Conservation (phyloP, 92 coral and sea anemone genomes). For the Palythoa grandis region DNA sequence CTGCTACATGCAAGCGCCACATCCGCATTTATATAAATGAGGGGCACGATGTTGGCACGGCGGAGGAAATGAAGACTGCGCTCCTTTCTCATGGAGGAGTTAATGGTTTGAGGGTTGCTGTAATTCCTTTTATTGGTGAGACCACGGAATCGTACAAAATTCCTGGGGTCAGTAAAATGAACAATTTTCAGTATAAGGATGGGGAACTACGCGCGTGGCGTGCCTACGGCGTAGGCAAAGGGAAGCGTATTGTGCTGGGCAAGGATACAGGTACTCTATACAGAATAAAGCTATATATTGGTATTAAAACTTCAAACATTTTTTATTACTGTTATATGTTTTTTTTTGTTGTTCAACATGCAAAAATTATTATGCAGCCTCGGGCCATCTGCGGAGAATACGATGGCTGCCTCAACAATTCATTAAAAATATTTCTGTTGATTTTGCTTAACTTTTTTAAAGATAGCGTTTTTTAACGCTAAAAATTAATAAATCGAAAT, state of each 20-base stretch:
- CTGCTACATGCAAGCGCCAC: constrained; percentile 57
- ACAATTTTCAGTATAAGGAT: constrained; percentile 31
- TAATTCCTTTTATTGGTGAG: constrained; percentile 15
- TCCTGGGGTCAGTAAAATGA: constrained; percentile 33
- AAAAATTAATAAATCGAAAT: too few species aligned
- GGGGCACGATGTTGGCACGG: constrained; percentile 53
- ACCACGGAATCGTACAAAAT: constrained; percentile 16
- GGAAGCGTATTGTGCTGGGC: constrained; percentile 18
- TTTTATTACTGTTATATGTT: too few species aligned
- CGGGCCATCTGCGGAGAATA: not conserved
- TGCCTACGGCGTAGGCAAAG: constrained; percentile 37
- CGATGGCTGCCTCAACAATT: not conserved
- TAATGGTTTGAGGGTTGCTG: constrained; percentile 36
- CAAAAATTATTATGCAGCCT: too few species aligned
- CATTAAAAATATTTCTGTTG: not conserved
- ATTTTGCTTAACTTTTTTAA: not conserved
- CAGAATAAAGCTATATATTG: too few species aligned
- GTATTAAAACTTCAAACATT: too few species aligned
- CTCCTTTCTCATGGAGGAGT: constrained; percentile 52
- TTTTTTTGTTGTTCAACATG: too few species aligned
- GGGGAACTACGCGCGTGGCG: constrained; percentile 19
- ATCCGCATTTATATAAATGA: constrained; percentile 54
- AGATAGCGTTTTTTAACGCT: not conserved
- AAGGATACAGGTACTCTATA: constrained; percentile 20
- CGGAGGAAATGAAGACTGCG: constrained; percentile 46